Evolutionary conservation across 64 coral and sea anemone species (phyloP), one percentile per base, ranked within the genome.

Genomic region (Pocillopora damicornis): DNA sequence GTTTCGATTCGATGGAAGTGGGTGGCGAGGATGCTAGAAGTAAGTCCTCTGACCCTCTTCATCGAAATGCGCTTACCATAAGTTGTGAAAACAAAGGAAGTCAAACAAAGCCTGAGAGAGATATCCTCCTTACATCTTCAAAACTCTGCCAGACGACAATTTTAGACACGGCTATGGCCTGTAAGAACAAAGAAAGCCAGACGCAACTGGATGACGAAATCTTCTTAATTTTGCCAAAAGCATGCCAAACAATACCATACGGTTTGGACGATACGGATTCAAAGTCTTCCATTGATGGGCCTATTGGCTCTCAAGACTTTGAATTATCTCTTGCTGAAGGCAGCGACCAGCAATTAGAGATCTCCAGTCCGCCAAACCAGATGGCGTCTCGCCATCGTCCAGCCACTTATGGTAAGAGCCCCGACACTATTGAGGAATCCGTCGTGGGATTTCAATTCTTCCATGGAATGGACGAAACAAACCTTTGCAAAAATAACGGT

Each of bases 161-260:
- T 18, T 56, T 56, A 23, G 9, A 58, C 51, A 51, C 81, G 2
- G 64, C 20, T 65, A 25, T 22, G 37, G 12, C 20, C 72, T 72
- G 20, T 72, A 18, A 59, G 13, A 58, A 58, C 20, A 85, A 37
- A 85, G 81, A 85, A 72, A 72, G 65, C 22, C 81, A 85, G 81
- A 85, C 81, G 10, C 16, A 45, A 20, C 15, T 35, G 64, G 35
- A 67, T 12, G 35, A 62, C 37, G 80, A 22, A 5, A 17, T 45
- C 1, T 20, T 22, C 15, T 35, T 66, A 9, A 12, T 22, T 3
- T 67, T 62, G 42, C 68, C 80, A 66, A 82, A 82, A 35, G 80
- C 64, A 16, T 66, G 80, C 20, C 80, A 82, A 37, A 82, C 80
- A 15, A 35, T 57, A 11, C 81, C 81, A 45, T 73, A 25, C 25